Base-by-base conservation (phyloP, 2,888 invertebrate species). In the Aplocera efformata region DNA sequence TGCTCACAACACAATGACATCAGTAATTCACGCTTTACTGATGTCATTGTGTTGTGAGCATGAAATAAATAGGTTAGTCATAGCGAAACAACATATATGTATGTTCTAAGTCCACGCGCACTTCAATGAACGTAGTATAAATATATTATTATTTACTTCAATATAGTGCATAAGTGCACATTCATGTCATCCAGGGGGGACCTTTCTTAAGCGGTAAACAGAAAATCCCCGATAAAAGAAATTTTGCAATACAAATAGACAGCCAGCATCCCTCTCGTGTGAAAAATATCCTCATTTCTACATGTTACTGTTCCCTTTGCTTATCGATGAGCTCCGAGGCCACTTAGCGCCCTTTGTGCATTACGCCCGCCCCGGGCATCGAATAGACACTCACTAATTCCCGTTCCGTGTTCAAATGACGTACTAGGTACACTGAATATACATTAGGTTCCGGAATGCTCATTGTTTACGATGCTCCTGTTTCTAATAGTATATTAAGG, bases 341-440 rank as follows among this genome's bases (percentile, higher is more conserved):
- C 72, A 72, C 72, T 78, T 72, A 71, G 59, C 67, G 70, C 78
- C 72, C 80, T 81, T 80, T 81, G 78, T 74, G 75, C 77, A 81
- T 79, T 78, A 79, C 67, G 56, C 54, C 58, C 47, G 60, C 57
- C 48, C 42, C 59, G 53, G 68, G 74, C 69, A 48, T 48, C 32
- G 56, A 47, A 37, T 53, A 49, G 49, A 48, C 50, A 39, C 50
- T 25, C 39, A 33, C 48, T 52, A 52, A 49, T 49, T 50, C 48
- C 26, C 43, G 46, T 48, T 48, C 30, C 50, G 27, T 53, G 53
- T 53, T 53, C 33, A 46, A 45, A 36, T 48, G 44, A 52, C 30
- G 43, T 46, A n/a, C n/a, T n/a, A 52, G 44, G 41, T 41, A 42
- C 32, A 37, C 34, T 23, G 38, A 42, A 48, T 42, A 36, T 42